Conservation (phyloP, 2,113 vertebrate genomes). For the Macaca nemestrina region DNA sequence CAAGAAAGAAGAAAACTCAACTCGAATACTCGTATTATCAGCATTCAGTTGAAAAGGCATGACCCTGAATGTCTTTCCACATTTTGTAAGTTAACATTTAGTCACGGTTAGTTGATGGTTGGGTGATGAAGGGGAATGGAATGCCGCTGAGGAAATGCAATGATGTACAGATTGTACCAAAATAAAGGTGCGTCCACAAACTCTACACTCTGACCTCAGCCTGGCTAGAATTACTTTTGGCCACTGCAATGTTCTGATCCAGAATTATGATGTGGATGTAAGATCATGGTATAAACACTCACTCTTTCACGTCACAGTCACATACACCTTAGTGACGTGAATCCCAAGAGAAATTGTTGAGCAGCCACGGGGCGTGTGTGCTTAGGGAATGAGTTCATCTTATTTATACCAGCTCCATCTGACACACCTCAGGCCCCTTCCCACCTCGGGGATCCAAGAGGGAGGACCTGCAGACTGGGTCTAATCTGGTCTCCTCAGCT, state of each 20-base stretch:
- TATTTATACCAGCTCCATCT: background rate
- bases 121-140: rapidly evolving
- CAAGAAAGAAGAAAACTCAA: background rate
- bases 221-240: background rate
- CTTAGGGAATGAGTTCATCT: background rate
- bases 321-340: background rate
- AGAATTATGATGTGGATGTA: background rate
- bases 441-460: background rate
- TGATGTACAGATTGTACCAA: rapidly evolving
- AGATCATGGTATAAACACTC: background rate
- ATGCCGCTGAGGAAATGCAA: background rate
- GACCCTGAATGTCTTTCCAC: background rate
- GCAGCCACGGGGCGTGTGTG: rapidly evolving
- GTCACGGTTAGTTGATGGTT: background rate
- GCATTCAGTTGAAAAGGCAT: background rate
- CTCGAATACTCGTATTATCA: background rate
- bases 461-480: background rate
- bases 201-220: background rate
- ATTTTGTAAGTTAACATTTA: background rate
- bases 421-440: background rate
- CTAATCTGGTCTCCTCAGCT: background rate
- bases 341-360: background rate
- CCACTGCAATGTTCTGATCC: background rate
- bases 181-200: background rate
- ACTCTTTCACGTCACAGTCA: background rate